These are phyloP conservation scores for Pseudomyrmex sp. DNA, from an alignment of 1,140 invertebrate species.

Conservation along the genomic window DNA sequence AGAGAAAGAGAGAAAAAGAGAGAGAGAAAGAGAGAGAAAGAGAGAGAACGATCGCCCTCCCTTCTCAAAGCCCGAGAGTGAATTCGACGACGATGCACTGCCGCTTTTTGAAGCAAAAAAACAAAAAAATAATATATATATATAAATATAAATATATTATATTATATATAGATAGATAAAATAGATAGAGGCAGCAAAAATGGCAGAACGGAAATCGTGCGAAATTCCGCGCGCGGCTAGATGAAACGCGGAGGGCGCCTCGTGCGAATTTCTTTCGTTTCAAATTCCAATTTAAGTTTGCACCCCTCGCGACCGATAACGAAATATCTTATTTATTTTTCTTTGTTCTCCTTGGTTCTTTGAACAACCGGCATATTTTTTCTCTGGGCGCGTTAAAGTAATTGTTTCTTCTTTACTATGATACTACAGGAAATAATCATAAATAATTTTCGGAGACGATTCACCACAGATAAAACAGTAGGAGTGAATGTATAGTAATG, in stretches of 20 bases:
- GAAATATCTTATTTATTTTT: neutral
- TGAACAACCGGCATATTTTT: conserved; percentile 51
- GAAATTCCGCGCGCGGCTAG: conserved; percentile 70
- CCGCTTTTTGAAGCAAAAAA: conserved; percentile 71
- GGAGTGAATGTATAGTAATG: neutral
- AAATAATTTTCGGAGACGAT: conserved; percentile 62
- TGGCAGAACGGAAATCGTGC: conserved; percentile 73
- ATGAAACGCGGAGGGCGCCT: conserved; percentile 71
- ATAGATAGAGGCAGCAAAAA: conserved; percentile 72
- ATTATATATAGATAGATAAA: conserved; percentile 72
- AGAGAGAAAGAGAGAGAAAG: conserved; percentile 40
- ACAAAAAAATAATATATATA: conserved; percentile 71
- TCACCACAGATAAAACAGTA: conserved; percentile 57
- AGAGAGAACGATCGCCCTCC: conserved; percentile 68
- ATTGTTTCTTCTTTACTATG: conserved; percentile 40
- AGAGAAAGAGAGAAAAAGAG: neutral
- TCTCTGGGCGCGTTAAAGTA: conserved; percentile 44
- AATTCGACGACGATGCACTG: conserved; percentile 75
- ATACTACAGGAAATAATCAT: conserved; percentile 11
- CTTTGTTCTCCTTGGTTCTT: neutral
- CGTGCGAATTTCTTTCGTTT: conserved; percentile 64
- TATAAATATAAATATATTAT: conserved; percentile 74
- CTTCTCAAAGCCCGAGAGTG: conserved; percentile 69
- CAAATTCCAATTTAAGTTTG: conserved; percentile 36
- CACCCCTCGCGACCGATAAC: conserved; percentile 40